Base-by-base conservation (phyloP, 2,888 invertebrate species). In the Netelia virgata region DNA sequence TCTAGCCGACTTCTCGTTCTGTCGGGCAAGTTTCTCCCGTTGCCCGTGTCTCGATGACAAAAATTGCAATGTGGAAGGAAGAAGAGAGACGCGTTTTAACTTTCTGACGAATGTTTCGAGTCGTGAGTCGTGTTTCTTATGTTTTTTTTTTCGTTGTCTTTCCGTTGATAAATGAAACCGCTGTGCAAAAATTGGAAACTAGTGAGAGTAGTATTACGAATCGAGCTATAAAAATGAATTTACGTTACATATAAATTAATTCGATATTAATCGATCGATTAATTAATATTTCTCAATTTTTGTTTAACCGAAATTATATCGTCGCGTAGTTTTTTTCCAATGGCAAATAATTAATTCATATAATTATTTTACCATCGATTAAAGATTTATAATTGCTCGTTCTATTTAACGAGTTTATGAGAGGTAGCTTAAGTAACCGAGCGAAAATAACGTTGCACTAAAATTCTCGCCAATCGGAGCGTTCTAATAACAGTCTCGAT, bases 11-110 rank as follows among this genome's bases (percentile, higher is more conserved):
- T 69, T 61, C 20, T 64, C 9, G 3, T 43, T 16, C 23, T 23
- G 47, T 50, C 61, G 50, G 79, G 72, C 79, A 72, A 79, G 79
- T 79, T 79, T 79, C 79, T 79, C 79, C 64, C 63, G 63, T 70
- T 47, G 47, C 14, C 47, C 11, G 47, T 14, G 14, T 18, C 57
- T 57, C 18, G 57, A 57, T 18, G 57, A 55, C 55, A 18, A 55
- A 55, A 55, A 57, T 18, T 47, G 47, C 47, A 47, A 14, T 47
- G 14, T 47, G 14, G 47, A 47, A 47, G 14, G 47, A 47, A 47
- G 47, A 47, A 47, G 47, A 47, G 14, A 47, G 10, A 47, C 47
- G 36, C 36, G 36, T 14, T 14, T 47, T 47, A 10, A 47, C 47
- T 47, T 47, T 47, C 47, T 14, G 47, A 14, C 14, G 47, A 47